Percentiles rank a stretch among this genome's conserved stretches.
Evolutionary conservation across 2,797 vertebrate species (phyloP).

Genomic region (Chloroceryle amazona): DNA sequence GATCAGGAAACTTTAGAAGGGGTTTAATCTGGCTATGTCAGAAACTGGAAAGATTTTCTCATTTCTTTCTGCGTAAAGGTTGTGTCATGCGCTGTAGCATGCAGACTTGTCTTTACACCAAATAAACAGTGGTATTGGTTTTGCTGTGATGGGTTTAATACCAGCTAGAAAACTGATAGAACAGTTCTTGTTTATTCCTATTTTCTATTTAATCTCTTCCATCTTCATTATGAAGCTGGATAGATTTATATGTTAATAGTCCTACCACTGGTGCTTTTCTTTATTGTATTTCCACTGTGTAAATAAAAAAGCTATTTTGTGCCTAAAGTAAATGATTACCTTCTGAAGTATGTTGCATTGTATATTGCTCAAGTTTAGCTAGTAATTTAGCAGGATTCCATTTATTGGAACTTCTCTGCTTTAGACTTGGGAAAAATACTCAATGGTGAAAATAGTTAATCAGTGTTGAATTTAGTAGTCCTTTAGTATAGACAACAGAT

Average conservation of each 20-base stretch:
- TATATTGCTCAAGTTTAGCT: slow-evolving; percentile 15
- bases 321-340: slow-evolving; percentile 13
- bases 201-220: slow-evolving; percentile 12
- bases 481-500: slow-evolving; percentile 45
- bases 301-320: background rate
- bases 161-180: slow-evolving; percentile 30
- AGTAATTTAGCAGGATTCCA: slow-evolving; percentile 42
- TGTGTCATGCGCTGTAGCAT: slow-evolving; percentile 43
- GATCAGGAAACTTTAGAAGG: slow-evolving; percentile 54
- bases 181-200: slow-evolving; percentile 11
- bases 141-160: slow-evolving; percentile 54
- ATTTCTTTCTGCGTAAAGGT: slow-evolving; percentile 44
- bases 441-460: slow-evolving; percentile 46
- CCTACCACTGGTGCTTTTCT: slow-evolving; percentile 6
- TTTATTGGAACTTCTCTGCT: slow-evolving; percentile 11
- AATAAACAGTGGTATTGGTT: background rate
- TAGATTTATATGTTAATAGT: slow-evolving; percentile 3
- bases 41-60: slow-evolving; percentile 23
- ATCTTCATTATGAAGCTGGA: slow-evolving; percentile 1
- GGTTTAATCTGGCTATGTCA: slow-evolving; percentile 55
- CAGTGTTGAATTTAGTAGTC: slow-evolving; percentile 45
- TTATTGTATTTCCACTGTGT: background rate
- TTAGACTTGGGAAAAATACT: slow-evolving; percentile 15
- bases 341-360: slow-evolving; percentile 38
- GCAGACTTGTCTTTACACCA: background rate